A percentile compares a stretch with the other conserved stretches of the same genome.
Evolutionary conservation across 2,797 vertebrate genomes (phyloP).

Genomic region (Urophycis tenuis): DNA sequence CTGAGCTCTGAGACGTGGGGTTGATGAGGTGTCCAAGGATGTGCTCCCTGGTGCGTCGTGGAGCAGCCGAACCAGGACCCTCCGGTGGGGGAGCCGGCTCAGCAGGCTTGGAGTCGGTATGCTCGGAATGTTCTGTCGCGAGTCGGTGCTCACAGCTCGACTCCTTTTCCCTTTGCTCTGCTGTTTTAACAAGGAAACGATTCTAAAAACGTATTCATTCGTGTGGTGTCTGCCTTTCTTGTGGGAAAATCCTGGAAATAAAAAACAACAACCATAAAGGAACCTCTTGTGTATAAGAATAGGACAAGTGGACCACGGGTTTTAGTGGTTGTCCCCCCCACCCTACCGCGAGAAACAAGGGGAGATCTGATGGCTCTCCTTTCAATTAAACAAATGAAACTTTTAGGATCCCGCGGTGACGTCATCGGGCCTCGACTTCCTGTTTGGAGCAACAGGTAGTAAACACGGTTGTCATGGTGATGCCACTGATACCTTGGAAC

Average conservation of each 20-base stretch:
- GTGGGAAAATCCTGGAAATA: too few relatives aligned
- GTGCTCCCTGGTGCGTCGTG: not conserved
- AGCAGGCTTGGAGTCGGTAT: not conserved
- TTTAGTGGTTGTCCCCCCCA: too few relatives aligned
- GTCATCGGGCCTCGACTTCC: not conserved
- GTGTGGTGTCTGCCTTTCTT: not conserved
- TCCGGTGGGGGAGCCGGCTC: too few relatives aligned
- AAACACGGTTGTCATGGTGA: constrained; percentile 1
- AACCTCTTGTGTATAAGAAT: not conserved
- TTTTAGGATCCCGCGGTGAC: not conserved
- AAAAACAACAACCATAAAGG: not conserved
- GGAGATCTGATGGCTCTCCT: not conserved
- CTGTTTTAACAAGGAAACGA: not conserved
- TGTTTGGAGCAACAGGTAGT: not conserved
- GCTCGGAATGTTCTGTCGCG: not conserved
- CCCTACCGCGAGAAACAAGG: not conserved
- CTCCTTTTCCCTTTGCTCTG: not conserved
- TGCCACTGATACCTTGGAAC: not conserved
- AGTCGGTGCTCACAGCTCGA: not conserved
- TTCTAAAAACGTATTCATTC: too few relatives aligned
- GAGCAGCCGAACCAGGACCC: constrained; percentile 41
- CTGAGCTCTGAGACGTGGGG: not conserved
- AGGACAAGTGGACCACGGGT: not conserved
- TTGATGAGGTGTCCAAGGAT: constrained; percentile 30
- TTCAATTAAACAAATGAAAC: not conserved